These are phyloP conservation scores for Ligdia adustata DNA, from an alignment of 2,888 invertebrate genomes.

Conservation along the genomic window DNA sequence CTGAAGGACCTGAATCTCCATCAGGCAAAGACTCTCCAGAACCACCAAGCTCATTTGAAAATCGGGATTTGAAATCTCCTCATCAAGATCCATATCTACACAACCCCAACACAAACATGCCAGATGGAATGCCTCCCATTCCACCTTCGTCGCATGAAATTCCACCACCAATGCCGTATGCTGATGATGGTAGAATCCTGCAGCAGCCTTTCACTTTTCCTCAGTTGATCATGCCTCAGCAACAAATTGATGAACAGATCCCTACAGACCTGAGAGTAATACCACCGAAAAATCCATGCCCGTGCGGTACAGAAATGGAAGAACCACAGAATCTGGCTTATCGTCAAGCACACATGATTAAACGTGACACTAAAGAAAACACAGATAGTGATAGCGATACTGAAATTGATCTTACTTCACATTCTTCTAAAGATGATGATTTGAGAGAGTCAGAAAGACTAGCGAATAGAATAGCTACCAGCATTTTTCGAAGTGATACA, in stretches of 20 bases:
- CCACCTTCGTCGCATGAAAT: constrained; percentile 58
- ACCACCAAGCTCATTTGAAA: constrained; percentile 56
- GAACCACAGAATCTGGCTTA: constrained; percentile 74
- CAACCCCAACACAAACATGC: constrained; percentile 52
- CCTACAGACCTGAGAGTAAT: constrained; percentile 75
- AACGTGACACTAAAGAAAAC: constrained; percentile 50
- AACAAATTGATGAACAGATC: constrained; percentile 63
- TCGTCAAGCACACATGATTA: constrained; percentile 43
- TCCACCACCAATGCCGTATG: constrained; percentile 59
- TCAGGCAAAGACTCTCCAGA: constrained; percentile 72
- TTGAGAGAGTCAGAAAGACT: constrained; percentile 72
- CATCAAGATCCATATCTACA: constrained; percentile 68
- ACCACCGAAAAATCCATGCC: constrained; percentile 62
- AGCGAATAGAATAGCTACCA: constrained; percentile 73
- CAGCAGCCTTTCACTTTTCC: constrained; percentile 68
- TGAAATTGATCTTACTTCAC: constrained; percentile 79
- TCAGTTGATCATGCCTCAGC: constrained; percentile 61
- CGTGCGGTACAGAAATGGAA: constrained; percentile 55
- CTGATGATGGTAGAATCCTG: constrained; percentile 65
- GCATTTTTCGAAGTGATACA: constrained; percentile 73
- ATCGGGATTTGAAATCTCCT: constrained; percentile 63
- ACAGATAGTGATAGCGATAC: constrained; percentile 77
- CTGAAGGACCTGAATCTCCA: constrained; percentile 71
- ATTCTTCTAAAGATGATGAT: constrained; percentile 77
- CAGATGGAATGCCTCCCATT: constrained; percentile 50